Percentiles rank a stretch among this genome's conserved stretches.
Conservation (phyloP, 2,888 invertebrate genomes). For the Epistrophe grossulariae region DNA sequence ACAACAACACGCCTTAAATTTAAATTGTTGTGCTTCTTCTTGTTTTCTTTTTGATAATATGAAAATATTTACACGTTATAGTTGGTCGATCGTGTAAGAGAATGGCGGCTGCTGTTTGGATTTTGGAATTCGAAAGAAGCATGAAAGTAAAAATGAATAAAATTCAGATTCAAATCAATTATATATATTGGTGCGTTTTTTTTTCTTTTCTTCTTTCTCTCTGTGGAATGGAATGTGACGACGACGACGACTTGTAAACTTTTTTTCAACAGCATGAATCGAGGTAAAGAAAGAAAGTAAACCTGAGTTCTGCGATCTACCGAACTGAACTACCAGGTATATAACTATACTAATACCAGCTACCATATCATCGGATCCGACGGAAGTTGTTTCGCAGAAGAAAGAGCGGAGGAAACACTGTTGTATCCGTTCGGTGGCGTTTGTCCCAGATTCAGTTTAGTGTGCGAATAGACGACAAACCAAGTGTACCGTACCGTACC, state of each 20-base stretch:
- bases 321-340: neutral
- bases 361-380: neutral
- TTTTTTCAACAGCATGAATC: neutral
- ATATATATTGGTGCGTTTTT: constrained; percentile 7
- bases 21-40: constrained; percentile 39
- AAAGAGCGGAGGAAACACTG: constrained; percentile 46
- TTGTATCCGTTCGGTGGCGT: constrained; percentile 39
- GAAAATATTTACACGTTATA: constrained; percentile 65
- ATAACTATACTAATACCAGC: neutral
- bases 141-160: constrained; percentile 70
- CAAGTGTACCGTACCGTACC: constrained; percentile 48
- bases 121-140: constrained; percentile 40
- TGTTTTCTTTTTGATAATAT: neutral
- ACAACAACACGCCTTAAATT: constrained; percentile 27
- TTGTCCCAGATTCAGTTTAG: constrained; percentile 68
- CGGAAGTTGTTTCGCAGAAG: constrained; percentile 49
- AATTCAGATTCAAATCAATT: constrained; percentile 43
- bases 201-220: constrained; percentile 6
- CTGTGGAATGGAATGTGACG: constrained; percentile 49
- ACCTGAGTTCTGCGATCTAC: constrained; percentile 13
- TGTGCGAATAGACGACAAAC: constrained; percentile 47
- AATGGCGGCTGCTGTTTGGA: neutral
- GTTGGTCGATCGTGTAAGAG: constrained; percentile 21
- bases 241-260: neutral
- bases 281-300: constrained; percentile 67